phyloP scores from a whole-genome alignment of 2,113 vertebrate species.

The Lutjanus erythropterus region DNA sequence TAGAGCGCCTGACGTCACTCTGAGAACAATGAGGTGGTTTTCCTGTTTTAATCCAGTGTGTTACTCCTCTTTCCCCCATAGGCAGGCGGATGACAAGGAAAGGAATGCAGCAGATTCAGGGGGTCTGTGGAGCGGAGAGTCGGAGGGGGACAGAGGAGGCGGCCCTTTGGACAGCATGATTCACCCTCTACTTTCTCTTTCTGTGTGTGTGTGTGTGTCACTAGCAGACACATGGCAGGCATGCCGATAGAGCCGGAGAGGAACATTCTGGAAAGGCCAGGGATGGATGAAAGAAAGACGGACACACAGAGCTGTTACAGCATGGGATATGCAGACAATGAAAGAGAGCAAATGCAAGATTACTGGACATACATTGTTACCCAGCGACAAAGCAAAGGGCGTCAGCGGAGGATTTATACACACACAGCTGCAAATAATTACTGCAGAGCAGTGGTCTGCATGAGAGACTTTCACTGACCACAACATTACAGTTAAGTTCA shows the following conservation, averaged over 20 bases:
- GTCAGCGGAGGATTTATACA: constrained; percentile 19
- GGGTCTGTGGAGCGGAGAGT: constrained; percentile 31
- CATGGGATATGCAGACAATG: neutral
- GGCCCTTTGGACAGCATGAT: constrained; percentile 41
- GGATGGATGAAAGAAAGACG: constrained; percentile 24
- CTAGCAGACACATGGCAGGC: constrained; percentile 37
- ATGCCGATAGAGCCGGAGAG: constrained; percentile 11
- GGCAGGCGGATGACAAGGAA: constrained; percentile 35
- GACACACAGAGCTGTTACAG: neutral
- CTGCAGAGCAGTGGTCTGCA: constrained; percentile 36
- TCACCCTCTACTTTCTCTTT: constrained; percentile 43
- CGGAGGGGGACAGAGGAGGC: constrained; percentile 5
- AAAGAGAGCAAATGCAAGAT: constrained; percentile 32
- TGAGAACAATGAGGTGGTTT: constrained; percentile 65
- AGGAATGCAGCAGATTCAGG: constrained; percentile 65
- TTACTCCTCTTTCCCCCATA: neutral
- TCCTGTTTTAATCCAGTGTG: constrained; percentile 69
- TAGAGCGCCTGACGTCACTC: constrained; percentile 63
- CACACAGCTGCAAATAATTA: constrained; percentile 46
- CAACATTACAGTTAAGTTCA: constrained; percentile 19
- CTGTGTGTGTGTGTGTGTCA: constrained; percentile 22
- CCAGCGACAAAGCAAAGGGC: constrained; percentile 17
- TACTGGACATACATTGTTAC: constrained; percentile 38
- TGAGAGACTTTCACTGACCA: constrained; percentile 35
- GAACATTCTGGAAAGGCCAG: constrained; percentile 57